Evolutionary conservation across 2,113 vertebrate genomes (phyloP), one percentile per base, ranked within the genome.

Genomic region (Cyprinodon brontotheroides): DNA sequence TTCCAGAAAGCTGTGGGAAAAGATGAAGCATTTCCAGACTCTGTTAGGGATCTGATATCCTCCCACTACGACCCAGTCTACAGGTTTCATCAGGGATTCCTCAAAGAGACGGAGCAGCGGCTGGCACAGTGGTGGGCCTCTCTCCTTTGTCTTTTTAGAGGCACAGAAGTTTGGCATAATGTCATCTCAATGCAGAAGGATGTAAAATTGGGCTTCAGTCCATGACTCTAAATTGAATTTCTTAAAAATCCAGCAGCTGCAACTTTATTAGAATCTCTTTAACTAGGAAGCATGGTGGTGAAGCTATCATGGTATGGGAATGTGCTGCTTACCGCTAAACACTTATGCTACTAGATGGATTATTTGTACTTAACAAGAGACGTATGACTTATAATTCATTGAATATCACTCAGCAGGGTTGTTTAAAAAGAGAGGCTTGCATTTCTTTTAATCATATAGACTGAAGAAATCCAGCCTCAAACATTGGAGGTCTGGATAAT

Each of bases 41-140:
- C 94, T 0, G 82, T 98, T 68, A 96, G 86, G 77, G 95, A 67
- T 79, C 92, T 97, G 62, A 94, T 98, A 74, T 95, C 96, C 70
- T 87, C 95, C 53, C 97, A 94, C 93, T 98, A 97, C 1, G 95
- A 98, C 67, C 97, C 96, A n/a, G 92, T 99, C 90, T 90, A 96
- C 94, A 96, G 94, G 85, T 98, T 98, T 80, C 97, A 99, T 70
- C 93, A 95, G 75, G 94, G 89, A 65, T 98, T 99, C 92, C 94
- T 99, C 81, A 97, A 96, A 86, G 97, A 98, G 87, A 94, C 96
- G 88, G 97, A 98, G 89, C 96, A 97, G 78, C 94, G 97, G 47
- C 95, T 99, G 76, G 95, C 95, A 8, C 90, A 97, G 64, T 98
- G 97, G 97, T 99, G 88, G 95, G 96, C 86, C 9, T 45, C 40